These are phyloP conservation scores for Serranus cabrilla DNA, from an alignment of 2,797 vertebrate species.

Conservation along the genomic window DNA sequence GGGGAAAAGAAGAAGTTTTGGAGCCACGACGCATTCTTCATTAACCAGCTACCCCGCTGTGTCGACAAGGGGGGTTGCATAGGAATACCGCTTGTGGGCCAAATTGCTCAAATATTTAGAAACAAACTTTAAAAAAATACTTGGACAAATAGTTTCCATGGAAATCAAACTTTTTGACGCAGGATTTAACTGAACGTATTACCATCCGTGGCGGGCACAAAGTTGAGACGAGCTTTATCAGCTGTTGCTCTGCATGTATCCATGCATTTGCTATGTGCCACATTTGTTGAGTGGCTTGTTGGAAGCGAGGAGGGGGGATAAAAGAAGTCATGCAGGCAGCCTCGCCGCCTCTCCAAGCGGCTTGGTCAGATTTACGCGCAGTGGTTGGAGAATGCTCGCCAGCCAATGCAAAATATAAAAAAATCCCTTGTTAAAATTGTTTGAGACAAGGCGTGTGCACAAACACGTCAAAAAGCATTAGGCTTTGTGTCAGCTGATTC, in stretches of 20 bases:
- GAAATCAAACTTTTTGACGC: constrained; percentile 50
- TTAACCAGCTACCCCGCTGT: constrained; percentile 39
- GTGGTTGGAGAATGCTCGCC: constrained; percentile 38
- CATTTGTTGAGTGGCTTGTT: constrained; percentile 64
- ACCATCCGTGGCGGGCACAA: constrained; percentile 35
- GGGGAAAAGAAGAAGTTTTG: constrained; percentile 25
- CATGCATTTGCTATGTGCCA: constrained; percentile 66
- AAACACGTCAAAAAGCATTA: constrained; percentile 66
- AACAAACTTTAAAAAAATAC: not conserved
- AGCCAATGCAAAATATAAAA: constrained; percentile 4
- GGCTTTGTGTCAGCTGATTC: constrained; percentile 61
- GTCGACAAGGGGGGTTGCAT: constrained; percentile 22
- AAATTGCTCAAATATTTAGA: not conserved
- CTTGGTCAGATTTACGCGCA: constrained; percentile 45
- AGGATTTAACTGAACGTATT: constrained; percentile 24
- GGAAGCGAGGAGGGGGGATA: constrained; percentile 19
- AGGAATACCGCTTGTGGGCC: constrained; percentile 28
- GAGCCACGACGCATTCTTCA: constrained; percentile 60
- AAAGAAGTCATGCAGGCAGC: constrained; percentile 22
- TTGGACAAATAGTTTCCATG: constrained; percentile 28
- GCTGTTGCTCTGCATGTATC: constrained; percentile 71
- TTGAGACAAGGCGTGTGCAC: constrained; percentile 55
- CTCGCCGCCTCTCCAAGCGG: constrained; percentile 6
- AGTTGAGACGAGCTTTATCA: constrained; percentile 62
- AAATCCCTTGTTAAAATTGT: constrained; percentile 28